Evolutionary conservation across 2,113 vertebrate genomes (phyloP).

Genomic region (Pithys albifrons): DNA sequence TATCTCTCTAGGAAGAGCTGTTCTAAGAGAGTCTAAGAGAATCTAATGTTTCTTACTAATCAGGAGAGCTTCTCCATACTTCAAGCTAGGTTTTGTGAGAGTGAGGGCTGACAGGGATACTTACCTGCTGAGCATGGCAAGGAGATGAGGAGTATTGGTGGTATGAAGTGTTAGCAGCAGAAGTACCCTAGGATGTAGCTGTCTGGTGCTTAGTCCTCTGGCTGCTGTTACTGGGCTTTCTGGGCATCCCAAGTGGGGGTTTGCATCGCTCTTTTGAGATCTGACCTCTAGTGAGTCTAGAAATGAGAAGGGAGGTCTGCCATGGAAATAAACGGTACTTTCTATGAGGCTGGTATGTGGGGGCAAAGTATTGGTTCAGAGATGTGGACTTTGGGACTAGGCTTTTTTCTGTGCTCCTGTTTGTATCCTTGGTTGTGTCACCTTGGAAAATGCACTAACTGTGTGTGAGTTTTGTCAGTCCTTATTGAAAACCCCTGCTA

Average conservation of each 20-base stretch:
- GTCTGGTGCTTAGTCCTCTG: not conserved
- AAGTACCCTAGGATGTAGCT: not conserved
- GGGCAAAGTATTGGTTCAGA: not conserved
- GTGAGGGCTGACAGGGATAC: not conserved
- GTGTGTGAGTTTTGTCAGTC: not conserved
- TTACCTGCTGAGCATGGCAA: not conserved
- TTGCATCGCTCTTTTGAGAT: not conserved
- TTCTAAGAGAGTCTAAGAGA: not conserved
- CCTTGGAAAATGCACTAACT: not conserved
- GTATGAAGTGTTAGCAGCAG: not conserved
- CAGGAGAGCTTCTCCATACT: not conserved
- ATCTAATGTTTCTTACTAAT: not conserved
- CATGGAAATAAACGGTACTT: not conserved
- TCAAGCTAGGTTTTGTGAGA: not conserved
- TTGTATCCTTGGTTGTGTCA: not conserved
- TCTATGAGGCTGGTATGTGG: not conserved
- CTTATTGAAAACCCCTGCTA: accelerated
- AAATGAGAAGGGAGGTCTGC: not conserved
- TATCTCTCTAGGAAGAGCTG: not conserved
- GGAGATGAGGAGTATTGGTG: not conserved
- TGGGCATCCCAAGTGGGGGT: not conserved
- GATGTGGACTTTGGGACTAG: not conserved
- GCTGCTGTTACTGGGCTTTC: not conserved
- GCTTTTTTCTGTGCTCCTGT: not conserved
- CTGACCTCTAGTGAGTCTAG: not conserved